Evolutionary conservation across 2,113 vertebrate genomes (phyloP).

Genomic region (Tragelaphus strepsiceros): DNA sequence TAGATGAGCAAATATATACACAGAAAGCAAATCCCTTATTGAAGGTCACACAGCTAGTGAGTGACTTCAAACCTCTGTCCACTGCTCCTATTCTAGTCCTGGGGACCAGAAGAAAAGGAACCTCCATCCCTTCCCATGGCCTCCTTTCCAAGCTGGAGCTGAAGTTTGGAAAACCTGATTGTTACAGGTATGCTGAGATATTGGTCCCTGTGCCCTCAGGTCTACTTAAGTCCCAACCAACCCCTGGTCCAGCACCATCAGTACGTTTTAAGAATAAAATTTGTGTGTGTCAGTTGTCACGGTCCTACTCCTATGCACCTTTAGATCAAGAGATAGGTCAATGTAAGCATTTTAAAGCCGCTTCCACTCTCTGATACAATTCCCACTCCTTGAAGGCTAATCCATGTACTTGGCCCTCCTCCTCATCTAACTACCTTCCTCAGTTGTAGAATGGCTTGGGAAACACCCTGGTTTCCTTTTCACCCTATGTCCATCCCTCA

Average conservation of each 20-base stretch:
- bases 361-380: background rate
- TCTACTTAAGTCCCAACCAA: background rate
- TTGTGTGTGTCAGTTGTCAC: background rate
- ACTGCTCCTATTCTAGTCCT: background rate
- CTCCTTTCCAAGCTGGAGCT: background rate
- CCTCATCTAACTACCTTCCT: background rate
- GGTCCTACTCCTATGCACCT: background rate
- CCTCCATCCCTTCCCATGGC: background rate
- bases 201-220: background rate
- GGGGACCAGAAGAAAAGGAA: background rate
- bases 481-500: background rate
- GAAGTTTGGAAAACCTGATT: background rate
- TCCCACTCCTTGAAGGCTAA: background rate
- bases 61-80: background rate
- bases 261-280: background rate
- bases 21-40: background rate
- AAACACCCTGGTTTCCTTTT: background rate
- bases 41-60: background rate
- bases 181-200: background rate
- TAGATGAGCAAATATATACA: background rate
- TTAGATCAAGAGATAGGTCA: background rate
- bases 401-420: background rate
- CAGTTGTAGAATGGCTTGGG: background rate
- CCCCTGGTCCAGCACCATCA: background rate
- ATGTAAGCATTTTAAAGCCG: background rate